Evolutionary conservation across 2,113 vertebrate species (phyloP).

Genomic region (Pantherophis guttatus): DNA sequence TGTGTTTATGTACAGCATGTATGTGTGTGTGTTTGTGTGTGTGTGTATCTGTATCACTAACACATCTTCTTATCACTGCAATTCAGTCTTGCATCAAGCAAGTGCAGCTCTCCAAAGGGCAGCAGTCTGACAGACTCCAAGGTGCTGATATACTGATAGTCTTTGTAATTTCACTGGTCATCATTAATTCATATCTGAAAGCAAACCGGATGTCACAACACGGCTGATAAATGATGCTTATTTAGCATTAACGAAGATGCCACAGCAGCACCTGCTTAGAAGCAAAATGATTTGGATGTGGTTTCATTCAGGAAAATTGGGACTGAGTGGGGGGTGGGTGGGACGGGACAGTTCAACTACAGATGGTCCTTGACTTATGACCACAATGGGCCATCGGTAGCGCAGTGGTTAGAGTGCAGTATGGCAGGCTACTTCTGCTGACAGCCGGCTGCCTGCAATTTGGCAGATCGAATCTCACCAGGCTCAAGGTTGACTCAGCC

Average conservation of each 20-base stretch:
- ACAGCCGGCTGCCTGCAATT: too few relatives aligned
- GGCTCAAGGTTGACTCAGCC: too few relatives aligned
- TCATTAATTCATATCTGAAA: background rate
- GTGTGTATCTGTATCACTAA: background rate
- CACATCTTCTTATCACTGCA: slow-evolving; percentile 9
- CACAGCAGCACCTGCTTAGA: background rate
- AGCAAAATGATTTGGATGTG: background rate
- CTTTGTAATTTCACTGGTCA: slow-evolving; percentile 6
- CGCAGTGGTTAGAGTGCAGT: too few relatives aligned
- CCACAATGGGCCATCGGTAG: too few relatives aligned
- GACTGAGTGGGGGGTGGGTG: background rate
- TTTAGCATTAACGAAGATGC: background rate
- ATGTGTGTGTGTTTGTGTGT: too few relatives aligned
- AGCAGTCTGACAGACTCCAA: background rate
- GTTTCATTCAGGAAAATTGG: background rate
- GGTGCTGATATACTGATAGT: slow-evolving; percentile 12
- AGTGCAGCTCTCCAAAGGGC: background rate
- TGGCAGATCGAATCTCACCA: too few relatives aligned
- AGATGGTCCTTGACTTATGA: too few relatives aligned
- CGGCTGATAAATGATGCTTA: background rate
- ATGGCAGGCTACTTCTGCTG: too few relatives aligned
- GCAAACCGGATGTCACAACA: background rate
- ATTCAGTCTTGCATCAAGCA: slow-evolving; percentile 7
- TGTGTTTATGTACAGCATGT: background rate
- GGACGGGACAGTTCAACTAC: background rate